Conservation (phyloP, 2,113 vertebrate genomes). For the Archocentrus centrarchus region DNA sequence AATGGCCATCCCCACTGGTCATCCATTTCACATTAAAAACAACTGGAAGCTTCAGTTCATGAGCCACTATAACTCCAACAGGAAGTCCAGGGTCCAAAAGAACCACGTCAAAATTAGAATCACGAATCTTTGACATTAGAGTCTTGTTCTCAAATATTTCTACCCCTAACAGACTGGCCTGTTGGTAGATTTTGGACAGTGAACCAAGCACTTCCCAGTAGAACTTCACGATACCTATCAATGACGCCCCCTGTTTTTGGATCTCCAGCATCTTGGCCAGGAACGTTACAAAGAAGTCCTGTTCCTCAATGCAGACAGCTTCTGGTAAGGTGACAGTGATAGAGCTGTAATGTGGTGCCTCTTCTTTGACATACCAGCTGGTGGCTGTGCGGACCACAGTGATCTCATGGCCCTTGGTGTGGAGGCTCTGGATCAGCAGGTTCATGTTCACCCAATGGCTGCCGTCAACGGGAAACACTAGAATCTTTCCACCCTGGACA, state of each 20-base stretch:
- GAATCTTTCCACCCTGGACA: conserved; percentile 72
- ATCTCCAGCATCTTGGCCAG: conserved; percentile 63
- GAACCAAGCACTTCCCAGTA: accelerated
- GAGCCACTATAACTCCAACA: conserved; percentile 77
- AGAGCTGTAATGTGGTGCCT: conserved; percentile 60
- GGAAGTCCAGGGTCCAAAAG: conserved; percentile 77
- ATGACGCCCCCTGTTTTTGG: background rate
- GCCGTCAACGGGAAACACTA: conserved; percentile 83
- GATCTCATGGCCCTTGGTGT: conserved; percentile 78
- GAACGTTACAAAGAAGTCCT: conserved; percentile 74
- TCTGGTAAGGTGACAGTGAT: conserved; percentile 57
- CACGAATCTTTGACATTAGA: conserved; percentile 65
- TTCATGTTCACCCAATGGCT: conserved; percentile 87
- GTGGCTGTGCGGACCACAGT: conserved; percentile 77
- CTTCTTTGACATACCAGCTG: conserved; percentile 77
- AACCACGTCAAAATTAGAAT: conserved; percentile 72
- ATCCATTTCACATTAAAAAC: conserved; percentile 76
- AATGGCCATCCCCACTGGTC: conserved; percentile 77
- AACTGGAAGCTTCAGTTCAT: conserved; percentile 77
- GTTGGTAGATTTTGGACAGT: conserved; percentile 38
- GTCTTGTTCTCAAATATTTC: conserved; percentile 74
- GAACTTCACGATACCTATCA: conserved; percentile 22
- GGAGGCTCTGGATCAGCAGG: conserved; percentile 78
- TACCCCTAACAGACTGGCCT: conserved; percentile 65
- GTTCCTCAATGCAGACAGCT: conserved; percentile 61